A percentile compares a stretch with the other conserved stretches of the same genome.
Conservation (phyloP, 2,888 invertebrate species). For the Thyatira batis region DNA sequence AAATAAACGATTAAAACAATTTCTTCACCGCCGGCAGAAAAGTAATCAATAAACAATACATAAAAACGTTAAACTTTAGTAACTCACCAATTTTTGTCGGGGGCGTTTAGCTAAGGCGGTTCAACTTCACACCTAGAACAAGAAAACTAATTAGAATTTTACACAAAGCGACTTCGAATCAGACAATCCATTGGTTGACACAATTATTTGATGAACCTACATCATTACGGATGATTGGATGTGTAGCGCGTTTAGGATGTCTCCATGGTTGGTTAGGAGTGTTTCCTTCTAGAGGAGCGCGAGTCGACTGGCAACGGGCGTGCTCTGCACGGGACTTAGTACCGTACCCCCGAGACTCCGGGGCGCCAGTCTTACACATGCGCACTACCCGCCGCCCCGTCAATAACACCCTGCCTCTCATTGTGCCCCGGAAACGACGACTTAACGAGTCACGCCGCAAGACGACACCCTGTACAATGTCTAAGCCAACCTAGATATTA, state of each 20-base stretch:
- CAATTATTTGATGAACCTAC: conserved; percentile 38
- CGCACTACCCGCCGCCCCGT: conserved; percentile 67
- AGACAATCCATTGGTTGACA: background rate
- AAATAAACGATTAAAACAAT: background rate
- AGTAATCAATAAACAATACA: background rate
- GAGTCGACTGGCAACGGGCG: conserved; percentile 63
- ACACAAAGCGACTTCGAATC: background rate
- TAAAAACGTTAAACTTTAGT: conserved; percentile 16
- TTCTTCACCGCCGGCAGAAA: background rate
- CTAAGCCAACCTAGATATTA: conserved; percentile 39
- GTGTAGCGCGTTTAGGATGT: conserved; percentile 41
- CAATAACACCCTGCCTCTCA: conserved; percentile 76
- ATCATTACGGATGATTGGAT: conserved; percentile 35
- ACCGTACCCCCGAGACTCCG: conserved; percentile 71
- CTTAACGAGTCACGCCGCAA: conserved; percentile 74
- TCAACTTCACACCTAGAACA: conserved; percentile 59
- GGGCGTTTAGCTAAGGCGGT: conserved; percentile 43
- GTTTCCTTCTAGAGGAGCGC: conserved; percentile 51
- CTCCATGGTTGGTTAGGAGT: conserved; percentile 35
- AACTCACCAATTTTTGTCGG: conserved; percentile 54
- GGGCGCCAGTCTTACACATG: conserved; percentile 76
- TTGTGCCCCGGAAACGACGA: conserved; percentile 76
- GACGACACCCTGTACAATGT: conserved; percentile 56
- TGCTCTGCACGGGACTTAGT: conserved; percentile 66
- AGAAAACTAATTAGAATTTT: conserved; percentile 45